Evolutionary conservation across 2,797 vertebrate species (phyloP), one percentile per base, ranked within the genome.

Genomic region (Perodicticus potto): DNA sequence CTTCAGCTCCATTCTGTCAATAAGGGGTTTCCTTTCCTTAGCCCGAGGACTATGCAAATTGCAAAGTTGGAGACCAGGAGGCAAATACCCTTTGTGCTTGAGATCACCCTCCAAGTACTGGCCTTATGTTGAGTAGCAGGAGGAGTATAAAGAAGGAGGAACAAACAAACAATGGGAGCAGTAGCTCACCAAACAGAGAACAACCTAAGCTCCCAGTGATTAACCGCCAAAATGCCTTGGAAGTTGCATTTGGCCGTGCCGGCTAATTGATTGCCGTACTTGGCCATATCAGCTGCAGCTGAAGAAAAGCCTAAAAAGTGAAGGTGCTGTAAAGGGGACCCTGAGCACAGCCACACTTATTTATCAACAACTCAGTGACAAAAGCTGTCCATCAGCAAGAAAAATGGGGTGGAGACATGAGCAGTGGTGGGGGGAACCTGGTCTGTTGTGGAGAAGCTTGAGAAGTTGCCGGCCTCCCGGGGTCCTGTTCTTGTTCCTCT

Each of bases 221-320:
- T n/a, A 89, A 27, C 19, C 40, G 69, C 29, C 37, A 16, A 34
- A 80, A 89, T n/a, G 11, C 53, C 40, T 12, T 16, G n/a, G 45
- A 76, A 23, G 29, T 27, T 73, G 37, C 27, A 49, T n/a, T 81
- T 85, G 63, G 53, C 86, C 53, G 27, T 19, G 8, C 10, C n/a
- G 63, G 27, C 55, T 72, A 29, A n/a, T 32, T 70, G 78, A 32
- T 93, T 61, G 37, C n/a, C 13, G 16, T 43, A 53, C 34, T 40
- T 45, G 84, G 59, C 67, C 93, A 89, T 59, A 55, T 70, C 74
- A 93, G 17, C 55, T 69, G 27, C 13, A 53, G 65, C 69, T 85
- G 49, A 95, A 84, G 61, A 85, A 88, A 91, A 93, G n/a, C 40
- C 67, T n/a, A 55, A 76, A 69, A 61, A 55, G 12, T 1, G 3